Evolutionary conservation across 2,113 vertebrate genomes (phyloP).

Genomic region (Tetrao urogallus): DNA sequence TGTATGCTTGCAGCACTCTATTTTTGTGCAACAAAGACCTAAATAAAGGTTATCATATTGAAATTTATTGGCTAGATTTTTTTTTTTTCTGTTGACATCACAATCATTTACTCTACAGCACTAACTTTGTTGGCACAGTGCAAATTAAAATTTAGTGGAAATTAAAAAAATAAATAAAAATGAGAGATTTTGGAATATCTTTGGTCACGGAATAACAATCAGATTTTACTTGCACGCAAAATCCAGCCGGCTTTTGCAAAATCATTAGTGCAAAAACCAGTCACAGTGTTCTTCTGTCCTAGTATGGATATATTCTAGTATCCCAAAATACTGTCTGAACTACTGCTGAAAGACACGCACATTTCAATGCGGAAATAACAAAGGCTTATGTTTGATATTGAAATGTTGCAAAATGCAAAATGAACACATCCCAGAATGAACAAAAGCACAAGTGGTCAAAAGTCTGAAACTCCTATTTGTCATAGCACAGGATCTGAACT

Average conservation of each 20-base stretch:
- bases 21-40: background rate
- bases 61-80: background rate
- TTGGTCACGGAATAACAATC: background rate
- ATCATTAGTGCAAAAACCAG: background rate
- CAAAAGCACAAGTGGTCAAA: background rate
- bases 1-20: background rate
- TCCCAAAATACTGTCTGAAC: background rate
- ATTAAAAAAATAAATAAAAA: background rate
- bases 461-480: slow-evolving; percentile 2
- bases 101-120: background rate
- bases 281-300: background rate
- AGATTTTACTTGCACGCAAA: background rate
- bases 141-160: background rate
- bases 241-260: background rate
- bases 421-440: background rate
- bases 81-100: background rate
- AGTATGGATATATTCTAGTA: background rate
- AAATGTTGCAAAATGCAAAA: background rate
- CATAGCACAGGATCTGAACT: background rate
- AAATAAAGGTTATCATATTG: background rate
- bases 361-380: background rate
- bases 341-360: background rate
- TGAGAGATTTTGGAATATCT: background rate
- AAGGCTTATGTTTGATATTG: background rate
- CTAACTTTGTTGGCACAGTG: background rate